phyloP scores from a whole-genome alignment of 2,113 vertebrate species.

The Urocynchramus pylzowi region DNA sequence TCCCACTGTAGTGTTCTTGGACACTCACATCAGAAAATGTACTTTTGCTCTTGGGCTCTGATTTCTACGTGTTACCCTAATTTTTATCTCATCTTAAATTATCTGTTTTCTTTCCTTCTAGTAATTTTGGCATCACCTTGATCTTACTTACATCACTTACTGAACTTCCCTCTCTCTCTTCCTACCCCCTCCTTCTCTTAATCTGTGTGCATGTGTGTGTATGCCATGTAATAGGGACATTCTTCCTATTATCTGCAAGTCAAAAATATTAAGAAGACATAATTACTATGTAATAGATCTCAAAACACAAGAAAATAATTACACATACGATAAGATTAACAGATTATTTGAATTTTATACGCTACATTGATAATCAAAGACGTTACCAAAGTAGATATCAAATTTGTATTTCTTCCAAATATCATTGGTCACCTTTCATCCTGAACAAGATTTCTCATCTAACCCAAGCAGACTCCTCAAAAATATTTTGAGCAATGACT shows the following conservation, averaged over 20 bases:
- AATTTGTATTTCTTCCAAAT: neutral
- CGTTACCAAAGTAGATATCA: neutral
- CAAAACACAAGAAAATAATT: neutral
- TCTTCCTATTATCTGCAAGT: neutral
- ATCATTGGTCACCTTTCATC: neutral
- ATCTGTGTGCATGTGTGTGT: neutral
- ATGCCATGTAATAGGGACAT: neutral
- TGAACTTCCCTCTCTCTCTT: neutral
- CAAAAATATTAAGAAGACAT: neutral
- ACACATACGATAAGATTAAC: neutral
- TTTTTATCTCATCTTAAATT: conserved; percentile 48
- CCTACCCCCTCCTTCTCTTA: neutral
- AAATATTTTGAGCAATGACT: neutral
- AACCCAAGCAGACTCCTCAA: neutral
- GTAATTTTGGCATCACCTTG: conserved; percentile 35
- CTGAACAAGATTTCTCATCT: neutral
- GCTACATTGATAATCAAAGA: neutral
- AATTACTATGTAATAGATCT: neutral
- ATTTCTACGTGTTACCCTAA: neutral
- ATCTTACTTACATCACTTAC: neutral
- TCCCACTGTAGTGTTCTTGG: neutral
- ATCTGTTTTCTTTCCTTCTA: conserved; percentile 27
- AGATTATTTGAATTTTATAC: neutral
- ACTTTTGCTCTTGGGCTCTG: conserved; percentile 8
- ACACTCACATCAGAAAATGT: neutral